Base-by-base conservation (phyloP, 2,888 invertebrate genomes). In the Drosophila borealis region DNA sequence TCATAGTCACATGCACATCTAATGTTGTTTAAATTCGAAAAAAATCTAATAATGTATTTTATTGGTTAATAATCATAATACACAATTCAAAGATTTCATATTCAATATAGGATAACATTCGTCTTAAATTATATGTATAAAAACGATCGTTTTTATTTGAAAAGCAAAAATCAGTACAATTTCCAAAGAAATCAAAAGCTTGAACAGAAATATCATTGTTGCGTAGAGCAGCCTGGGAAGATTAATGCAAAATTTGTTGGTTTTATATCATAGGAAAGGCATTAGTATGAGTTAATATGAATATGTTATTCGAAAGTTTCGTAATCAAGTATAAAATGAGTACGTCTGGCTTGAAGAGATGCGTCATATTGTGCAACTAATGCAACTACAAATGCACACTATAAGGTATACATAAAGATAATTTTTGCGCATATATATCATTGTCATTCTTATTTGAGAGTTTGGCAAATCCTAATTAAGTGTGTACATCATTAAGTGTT, bases 1-100 rank as follows among this genome's bases (percentile, higher is more conserved):
- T 6, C 29, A 29, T 29, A 29, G 29, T 8, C 29, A 8, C 29
- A 29, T 8, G 29, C 29, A 29, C 8, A 29, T 29, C 8, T 6
- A 29, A 29, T 29, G 9, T 10, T 29, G 5, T 48, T 37, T 60
- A 57, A 62, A 74, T 66, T 66, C 61, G 62, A 61, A 63, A 62
- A 62, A 70, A 70, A 61, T 81, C 81, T 72, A 75, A 73, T 76
- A 70, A 72, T 74, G 46, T 72, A 63, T 70, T 84, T 84, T 67
- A 80, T 71, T 82, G 60, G 62, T 65, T 79, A 77, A 74, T 75
- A 65, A 42, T 61, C 57, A 68, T 68, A 67, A 68, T 76, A 62
- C 48, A 81, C 70, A 81, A 72, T 76, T 74, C 60, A 84, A 77
- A 77, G 64, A 69, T 73, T 29, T 72, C 49, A 61, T 78, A 66